These are phyloP conservation scores for Lutraria rhynchaena DNA, from an alignment of 1,140 invertebrate genomes.

Conservation along the genomic window DNA sequence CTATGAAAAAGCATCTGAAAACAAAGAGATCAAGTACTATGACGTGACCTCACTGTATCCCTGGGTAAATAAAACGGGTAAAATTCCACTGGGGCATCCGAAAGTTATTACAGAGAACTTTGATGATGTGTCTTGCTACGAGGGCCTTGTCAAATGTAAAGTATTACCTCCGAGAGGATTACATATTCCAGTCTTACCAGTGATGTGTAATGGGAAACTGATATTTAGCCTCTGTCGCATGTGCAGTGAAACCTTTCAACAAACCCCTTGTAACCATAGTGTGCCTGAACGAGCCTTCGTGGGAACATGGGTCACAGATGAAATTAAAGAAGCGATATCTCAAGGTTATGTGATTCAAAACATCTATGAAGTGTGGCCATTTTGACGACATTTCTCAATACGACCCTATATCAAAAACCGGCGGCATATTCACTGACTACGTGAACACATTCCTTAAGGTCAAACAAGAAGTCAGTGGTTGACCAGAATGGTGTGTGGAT, in stretches of 20 bases:
- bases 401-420: too few species aligned
- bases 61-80: slow-evolving; percentile 12
- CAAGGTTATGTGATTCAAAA: too few species aligned
- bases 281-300: not conserved
- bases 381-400: too few species aligned
- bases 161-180: slow-evolving; percentile 6
- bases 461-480: too few species aligned
- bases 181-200: slow-evolving; percentile 17
- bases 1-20: slow-evolving; percentile 3
- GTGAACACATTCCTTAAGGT: too few species aligned
- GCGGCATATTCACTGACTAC: too few species aligned
- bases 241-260: slow-evolving; percentile 2
- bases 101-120: slow-evolving; percentile 23
- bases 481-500: too few species aligned
- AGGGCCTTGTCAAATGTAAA: slow-evolving; percentile 24
- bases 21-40: slow-evolving; percentile 26
- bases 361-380: too few species aligned
- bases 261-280: not conserved
- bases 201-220: slow-evolving; percentile 27
- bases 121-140: not conserved
- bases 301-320: slow-evolving; percentile 24
- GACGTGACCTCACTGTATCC: slow-evolving; percentile 25
- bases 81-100: slow-evolving; percentile 6
- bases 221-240: slow-evolving; percentile 20
- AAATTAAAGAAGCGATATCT: too few species aligned